Percentiles rank a stretch among this genome's conserved stretches.
Conservation (phyloP, 2,113 vertebrate genomes). For the Theropithecus gelada region DNA sequence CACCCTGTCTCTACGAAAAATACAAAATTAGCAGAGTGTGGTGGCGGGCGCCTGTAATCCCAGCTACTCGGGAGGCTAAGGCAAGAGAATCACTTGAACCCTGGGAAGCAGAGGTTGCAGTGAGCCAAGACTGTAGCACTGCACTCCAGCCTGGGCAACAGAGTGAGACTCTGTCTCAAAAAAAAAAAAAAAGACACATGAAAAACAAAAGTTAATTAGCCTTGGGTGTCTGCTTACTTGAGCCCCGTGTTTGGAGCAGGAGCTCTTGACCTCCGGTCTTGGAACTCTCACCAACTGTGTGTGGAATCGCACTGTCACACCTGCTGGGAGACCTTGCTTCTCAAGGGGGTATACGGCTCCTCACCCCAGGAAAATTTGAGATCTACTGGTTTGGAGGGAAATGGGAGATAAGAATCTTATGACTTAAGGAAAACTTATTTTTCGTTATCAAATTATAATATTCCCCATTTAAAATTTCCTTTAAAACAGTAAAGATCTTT, state of each 20-base stretch:
- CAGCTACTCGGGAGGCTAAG: not conserved
- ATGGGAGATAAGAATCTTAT: not conserved
- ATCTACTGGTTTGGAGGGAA: not conserved
- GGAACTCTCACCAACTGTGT: not conserved
- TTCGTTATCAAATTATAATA: not conserved
- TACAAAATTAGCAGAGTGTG: not conserved
- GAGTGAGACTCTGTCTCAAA: not conserved
- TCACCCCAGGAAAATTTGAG: not conserved
- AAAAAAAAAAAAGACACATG: not conserved
- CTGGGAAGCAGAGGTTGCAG: no score
- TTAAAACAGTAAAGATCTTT: not conserved
- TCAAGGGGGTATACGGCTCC: fast-evolving
- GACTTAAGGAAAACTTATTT: not conserved
- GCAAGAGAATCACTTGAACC: no score
- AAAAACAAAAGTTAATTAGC: not conserved
- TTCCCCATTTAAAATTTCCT: not conserved
- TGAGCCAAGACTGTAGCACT: not conserved
- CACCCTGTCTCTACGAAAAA: not conserved
- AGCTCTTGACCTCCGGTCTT: not conserved
- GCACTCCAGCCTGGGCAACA: not conserved
- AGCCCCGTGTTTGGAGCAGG: not conserved
- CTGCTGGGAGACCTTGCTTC: not conserved
- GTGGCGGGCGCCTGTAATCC: not conserved
- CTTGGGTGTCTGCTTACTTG: not conserved
- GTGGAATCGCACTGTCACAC: fast-evolving